phyloP scores from a whole-genome alignment of 2,888 invertebrate species.

The Agriotes lineatus region DNA sequence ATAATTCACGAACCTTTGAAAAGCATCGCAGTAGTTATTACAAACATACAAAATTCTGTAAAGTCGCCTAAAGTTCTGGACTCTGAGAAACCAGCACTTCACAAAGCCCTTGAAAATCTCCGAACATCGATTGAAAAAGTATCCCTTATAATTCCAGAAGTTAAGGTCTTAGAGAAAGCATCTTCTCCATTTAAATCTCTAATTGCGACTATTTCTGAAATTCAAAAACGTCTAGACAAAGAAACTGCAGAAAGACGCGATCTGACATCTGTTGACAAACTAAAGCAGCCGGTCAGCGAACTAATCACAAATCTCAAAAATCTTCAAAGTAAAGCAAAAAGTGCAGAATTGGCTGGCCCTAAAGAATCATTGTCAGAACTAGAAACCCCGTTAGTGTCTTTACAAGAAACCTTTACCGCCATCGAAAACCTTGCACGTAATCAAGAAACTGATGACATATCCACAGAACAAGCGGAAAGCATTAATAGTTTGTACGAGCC shows the following conservation, averaged over 20 bases:
- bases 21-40: neutral
- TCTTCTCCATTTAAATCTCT: conserved; percentile 13
- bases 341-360: neutral
- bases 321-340: neutral
- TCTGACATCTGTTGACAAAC: conserved; percentile 9
- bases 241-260: neutral
- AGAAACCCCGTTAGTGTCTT: conserved; percentile 4
- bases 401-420: neutral
- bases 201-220: conserved; percentile 8
- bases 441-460: conserved; percentile 4
- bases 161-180: conserved; percentile 17
- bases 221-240: neutral
- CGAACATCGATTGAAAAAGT: conserved; percentile 17
- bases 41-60: neutral
- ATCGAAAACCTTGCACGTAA: neutral
- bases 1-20: conserved; percentile 16
- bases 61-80: neutral
- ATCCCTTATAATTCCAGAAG: neutral
- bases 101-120: conserved; percentile 12
- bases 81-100: conserved; percentile 1
- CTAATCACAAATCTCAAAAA: neutral
- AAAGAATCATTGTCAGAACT: conserved; percentile 4
- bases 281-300: conserved; percentile 1
- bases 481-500: conserved; percentile 4
- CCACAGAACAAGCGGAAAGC: neutral